Base-by-base conservation (phyloP, 92 coral and sea anemone species). In the Desmophyllum pertusum region DNA sequence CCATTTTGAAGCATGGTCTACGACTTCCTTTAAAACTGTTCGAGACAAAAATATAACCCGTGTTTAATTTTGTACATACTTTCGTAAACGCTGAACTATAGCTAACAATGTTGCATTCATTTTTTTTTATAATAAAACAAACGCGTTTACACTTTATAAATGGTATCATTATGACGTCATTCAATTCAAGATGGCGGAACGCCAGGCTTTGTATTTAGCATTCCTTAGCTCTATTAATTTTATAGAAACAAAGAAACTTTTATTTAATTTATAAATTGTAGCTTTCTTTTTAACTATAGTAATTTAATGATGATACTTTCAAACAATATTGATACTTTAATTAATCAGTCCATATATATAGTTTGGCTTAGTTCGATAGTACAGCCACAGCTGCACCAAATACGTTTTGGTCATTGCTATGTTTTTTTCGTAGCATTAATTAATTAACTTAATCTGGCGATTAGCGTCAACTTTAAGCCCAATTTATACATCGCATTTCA, bases 51-150 rank as follows among this genome's bases (percentile, higher is more conserved):
- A 27, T n/a, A 23, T 67, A 2, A 67, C 73, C 45, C 43, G 43
- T 37, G 45, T 33, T 67, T 37, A 67, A 67, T 67, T 67, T 67
- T 67, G 45, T 67, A 17, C n/a, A 67, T 33, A 67, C 42, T 65
- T 65, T 65, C 29, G 5, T 65, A 14, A 65, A 33, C 36, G 17
- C 39, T 67, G 41, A 1, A 37, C 10, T 18, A 3, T 36, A 37
- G 27, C 40, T 10, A 36, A 35, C 6, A 65, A 35, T 66, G 27
- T 19, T 18, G 42, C 73, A 10, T 36, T 8, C 13, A 65, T 31
- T 4, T 33, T 13, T 65, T 67, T 67, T 67, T 67, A 10, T n/a
- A 67, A 67, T 67, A 67, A 67, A 67, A 67, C 36, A 35, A 67
- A 67, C 10, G 35, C 67, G 17, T 30, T 27, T 0, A 62, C 18